A percentile compares a stretch with the other conserved stretches of the same genome.
phyloP scores from a whole-genome alignment of 2,888 invertebrate species.

The Sminthurinus aureus region DNA sequence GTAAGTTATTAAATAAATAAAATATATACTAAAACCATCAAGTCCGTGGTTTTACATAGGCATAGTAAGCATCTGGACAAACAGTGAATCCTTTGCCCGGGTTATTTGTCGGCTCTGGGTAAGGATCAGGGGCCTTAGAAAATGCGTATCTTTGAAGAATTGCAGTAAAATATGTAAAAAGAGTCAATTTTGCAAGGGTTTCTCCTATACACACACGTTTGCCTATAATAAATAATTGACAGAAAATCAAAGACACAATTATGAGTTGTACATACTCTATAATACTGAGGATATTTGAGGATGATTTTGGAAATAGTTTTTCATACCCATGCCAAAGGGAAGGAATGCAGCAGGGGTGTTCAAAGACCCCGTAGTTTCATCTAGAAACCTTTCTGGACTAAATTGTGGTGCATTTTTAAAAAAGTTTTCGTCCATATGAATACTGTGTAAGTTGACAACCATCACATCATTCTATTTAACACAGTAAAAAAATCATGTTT shows the following conservation, averaged over 20 bases:
- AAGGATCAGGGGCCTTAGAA: constrained; percentile 26
- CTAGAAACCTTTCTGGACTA: constrained; percentile 51
- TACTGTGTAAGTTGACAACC: constrained; percentile 52
- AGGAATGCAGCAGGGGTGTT: constrained; percentile 44
- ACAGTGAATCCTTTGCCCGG: constrained; percentile 53
- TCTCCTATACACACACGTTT: constrained; percentile 56
- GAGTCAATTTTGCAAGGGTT: constrained; percentile 49
- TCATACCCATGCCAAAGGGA: constrained; percentile 56
- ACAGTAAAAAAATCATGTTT: background rate
- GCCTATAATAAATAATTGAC: constrained; percentile 33
- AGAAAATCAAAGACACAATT: background rate
- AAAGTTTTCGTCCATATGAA: constrained; percentile 50
- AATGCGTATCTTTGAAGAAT: constrained; percentile 50
- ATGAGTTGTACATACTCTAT: too few relatives aligned
- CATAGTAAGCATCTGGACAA: constrained; percentile 49
- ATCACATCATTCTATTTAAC: constrained; percentile 49
- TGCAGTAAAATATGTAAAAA: constrained; percentile 54
- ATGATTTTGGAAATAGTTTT: background rate
- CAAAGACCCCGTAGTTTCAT: constrained; percentile 45
- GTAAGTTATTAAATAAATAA: too few relatives aligned
- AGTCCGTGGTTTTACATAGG: constrained; percentile 42
- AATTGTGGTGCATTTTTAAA: constrained; percentile 48
- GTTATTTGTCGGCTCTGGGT: constrained; percentile 43
- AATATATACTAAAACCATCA: too few relatives aligned
- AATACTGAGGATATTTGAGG: too few relatives aligned